Base-by-base conservation (phyloP, 2,888 invertebrate genomes). In the Chromoteleia sp. region DNA sequence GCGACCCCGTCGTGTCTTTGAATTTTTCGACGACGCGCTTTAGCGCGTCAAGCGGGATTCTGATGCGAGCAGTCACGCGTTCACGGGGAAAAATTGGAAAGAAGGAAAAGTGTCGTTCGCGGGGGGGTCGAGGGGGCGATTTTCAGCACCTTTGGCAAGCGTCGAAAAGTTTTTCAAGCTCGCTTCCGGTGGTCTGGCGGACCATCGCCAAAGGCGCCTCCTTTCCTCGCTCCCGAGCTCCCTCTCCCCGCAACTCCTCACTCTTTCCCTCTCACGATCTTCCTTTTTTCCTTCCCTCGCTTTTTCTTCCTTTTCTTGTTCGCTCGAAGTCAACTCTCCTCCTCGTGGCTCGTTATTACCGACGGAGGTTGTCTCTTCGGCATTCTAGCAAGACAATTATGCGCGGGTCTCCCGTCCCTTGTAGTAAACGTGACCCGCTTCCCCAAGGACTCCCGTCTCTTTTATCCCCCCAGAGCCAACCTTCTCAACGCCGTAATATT, bases 351-450 rank as follows among this genome's bases (percentile, higher is more conserved):
- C 70, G 77, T 63, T 81, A 84, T 80, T 83, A 75, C 77, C 68
- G 54, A 76, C 76, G 50, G 39, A 81, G 73, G 73, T 68, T 73
- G 77, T 83, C 75, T 83, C 68, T 68, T 81, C 76, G 75, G 80
- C 80, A 79, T 81, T 68, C 74, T 48, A 67, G 82, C 73, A 74
- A 79, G 81, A 84, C 81, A 85, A 85, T 85, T 85, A 85, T 83
- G 82, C 79, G 81, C 76, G 80, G 54, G 52, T 5, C 52, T 58
- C 43, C 41, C 45, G 65, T 63, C 70, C 61, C 78, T 50, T 17
- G 58, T 52, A 56, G 67, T 58, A 79, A 82, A 84, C 84, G 85
- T 84, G 84, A 85, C 85, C 84, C 79, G 84, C 76, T 82, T 85
- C 65, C 77, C 65, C 82, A 83, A 84, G 80, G 52, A 79, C 70